A percentile compares a stretch with the other conserved stretches of the same genome.
Evolutionary conservation across 2,113 vertebrate genomes (phyloP).

Genomic region (Amia ocellicauda): DNA sequence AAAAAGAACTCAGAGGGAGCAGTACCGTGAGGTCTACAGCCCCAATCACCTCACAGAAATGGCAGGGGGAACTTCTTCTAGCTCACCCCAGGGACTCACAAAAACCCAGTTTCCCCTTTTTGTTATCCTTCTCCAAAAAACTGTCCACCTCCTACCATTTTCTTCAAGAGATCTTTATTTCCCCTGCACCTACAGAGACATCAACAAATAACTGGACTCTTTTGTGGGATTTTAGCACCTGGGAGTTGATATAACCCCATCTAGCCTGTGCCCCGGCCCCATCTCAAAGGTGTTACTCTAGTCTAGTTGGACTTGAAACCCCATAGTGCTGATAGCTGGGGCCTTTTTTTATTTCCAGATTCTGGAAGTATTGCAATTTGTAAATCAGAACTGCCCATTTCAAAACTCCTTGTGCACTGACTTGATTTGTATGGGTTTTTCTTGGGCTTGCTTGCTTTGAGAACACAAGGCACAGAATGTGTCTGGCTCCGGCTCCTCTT

Average conservation of each 20-base stretch:
- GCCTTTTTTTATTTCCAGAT: constrained; percentile 19
- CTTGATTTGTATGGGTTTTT: too few species aligned
- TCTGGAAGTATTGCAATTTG: constrained; percentile 35
- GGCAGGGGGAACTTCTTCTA: constrained; percentile 27
- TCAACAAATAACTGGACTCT: too few species aligned
- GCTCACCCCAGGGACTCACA: constrained; percentile 24
- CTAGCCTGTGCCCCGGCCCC: constrained; percentile 50
- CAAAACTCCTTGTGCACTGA: too few species aligned
- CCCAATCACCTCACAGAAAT: constrained; percentile 45
- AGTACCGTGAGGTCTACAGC: constrained; percentile 45
- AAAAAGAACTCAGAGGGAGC: constrained; percentile 24
- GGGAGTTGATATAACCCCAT: constrained; percentile 33
- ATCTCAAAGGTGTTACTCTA: constrained; percentile 53
- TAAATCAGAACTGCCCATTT: too few species aligned
- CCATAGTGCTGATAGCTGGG: constrained; percentile 31
- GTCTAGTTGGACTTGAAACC: constrained; percentile 35
- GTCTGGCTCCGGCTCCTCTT: too few species aligned
- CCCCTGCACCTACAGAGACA: too few species aligned
- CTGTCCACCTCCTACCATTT: too few species aligned
- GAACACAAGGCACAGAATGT: too few species aligned
- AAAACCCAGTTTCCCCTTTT: neutral
- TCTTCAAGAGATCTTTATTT: too few species aligned
- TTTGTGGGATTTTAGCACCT: too few species aligned
- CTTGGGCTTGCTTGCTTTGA: too few species aligned
- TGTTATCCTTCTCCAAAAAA: too few species aligned